Evolutionary conservation across 2,113 vertebrate genomes (phyloP), one percentile per base, ranked within the genome.

Genomic region (Phyllostomus discolor): DNA sequence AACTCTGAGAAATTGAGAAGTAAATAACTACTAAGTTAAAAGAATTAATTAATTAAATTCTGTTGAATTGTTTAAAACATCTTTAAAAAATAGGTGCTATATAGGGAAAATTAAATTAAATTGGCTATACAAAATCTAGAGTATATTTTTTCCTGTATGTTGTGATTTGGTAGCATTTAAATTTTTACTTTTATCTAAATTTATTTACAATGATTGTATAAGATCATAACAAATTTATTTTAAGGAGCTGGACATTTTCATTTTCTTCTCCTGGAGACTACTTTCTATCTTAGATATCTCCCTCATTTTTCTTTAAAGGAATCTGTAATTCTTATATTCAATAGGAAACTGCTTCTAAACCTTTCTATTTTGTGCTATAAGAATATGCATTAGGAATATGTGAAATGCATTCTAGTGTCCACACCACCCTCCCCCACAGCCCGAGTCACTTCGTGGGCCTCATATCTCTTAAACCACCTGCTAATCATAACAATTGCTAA

Each of bases 401-500:
- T 46, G 89, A 94, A 96, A 93, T 57, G 62, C 67, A 52, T 64
- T 91, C 43, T 80, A 57, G 31, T 33, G 87, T 72, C 70, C 70
- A 87, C 91, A 16, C 41, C 52, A 46, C 93, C 97, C 97, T 67
- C 97, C 98, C 85, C 72, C 81, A 31, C 28, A 84, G 26, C n/a
- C 50, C 48, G 1, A 54, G 80, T 79, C 83, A 81, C 90, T 97
- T 86, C 33, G n/a, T 20, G 38, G 97, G 90, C 91, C 93, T 97
- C 94, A 85, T 98, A 98, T 98, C 98, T 98, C 98, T 98, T 89
- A 96, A 98, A 97, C 97, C 98, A 99, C 98, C 98, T 98, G 98
- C 98, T 98, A 98, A 98, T 98, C 97, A 98, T 94, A 98, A 98
- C 97, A 97, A 98, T 98, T 98, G 98, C 97, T 98, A 97, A 98